Percentiles rank a stretch among this genome's conserved stretches.
Evolutionary conservation across 2,888 invertebrate species (phyloP).

Genomic region (Silvanus unidentatus): DNA sequence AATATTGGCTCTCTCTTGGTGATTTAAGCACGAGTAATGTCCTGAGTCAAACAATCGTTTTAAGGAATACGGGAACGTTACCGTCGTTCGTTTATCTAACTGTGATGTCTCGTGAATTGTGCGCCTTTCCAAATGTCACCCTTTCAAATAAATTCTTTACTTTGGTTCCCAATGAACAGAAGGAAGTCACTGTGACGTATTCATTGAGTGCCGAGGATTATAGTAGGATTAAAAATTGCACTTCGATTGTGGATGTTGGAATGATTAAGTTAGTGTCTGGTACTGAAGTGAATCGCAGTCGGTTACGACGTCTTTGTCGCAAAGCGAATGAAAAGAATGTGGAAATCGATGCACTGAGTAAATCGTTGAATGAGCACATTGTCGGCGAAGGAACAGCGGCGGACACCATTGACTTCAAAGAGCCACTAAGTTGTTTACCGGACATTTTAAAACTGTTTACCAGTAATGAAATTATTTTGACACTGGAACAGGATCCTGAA

Average conservation of each 20-base stretch:
- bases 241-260: conserved; percentile 37
- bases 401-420: conserved; percentile 35
- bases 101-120: conserved; percentile 30
- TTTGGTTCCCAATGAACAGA: conserved; percentile 34
- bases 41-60: conserved; percentile 47
- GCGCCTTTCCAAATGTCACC: conserved; percentile 29
- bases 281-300: conserved; percentile 38
- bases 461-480: conserved; percentile 37
- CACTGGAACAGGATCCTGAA: conserved; percentile 40
- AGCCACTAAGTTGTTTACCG: conserved; percentile 30
- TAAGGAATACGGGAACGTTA: conserved; percentile 54
- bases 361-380: conserved; percentile 30
- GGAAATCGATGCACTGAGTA: conserved; percentile 25
- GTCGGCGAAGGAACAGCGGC: conserved; percentile 33
- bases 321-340: conserved; percentile 28
- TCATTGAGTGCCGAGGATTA: conserved; percentile 35
- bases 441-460: conserved; percentile 33
- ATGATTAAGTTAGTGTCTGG: conserved; percentile 36
- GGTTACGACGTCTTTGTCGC: conserved; percentile 34
- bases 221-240: conserved; percentile 24
- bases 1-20: conserved; percentile 55
- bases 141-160: conserved; percentile 34
- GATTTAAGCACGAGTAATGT: conserved; percentile 46
- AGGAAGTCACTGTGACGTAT: conserved; percentile 33
- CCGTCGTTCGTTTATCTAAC: conserved; percentile 48